Conservation (phyloP, 1,140 invertebrate species). For the Zaprionus africanus region DNA sequence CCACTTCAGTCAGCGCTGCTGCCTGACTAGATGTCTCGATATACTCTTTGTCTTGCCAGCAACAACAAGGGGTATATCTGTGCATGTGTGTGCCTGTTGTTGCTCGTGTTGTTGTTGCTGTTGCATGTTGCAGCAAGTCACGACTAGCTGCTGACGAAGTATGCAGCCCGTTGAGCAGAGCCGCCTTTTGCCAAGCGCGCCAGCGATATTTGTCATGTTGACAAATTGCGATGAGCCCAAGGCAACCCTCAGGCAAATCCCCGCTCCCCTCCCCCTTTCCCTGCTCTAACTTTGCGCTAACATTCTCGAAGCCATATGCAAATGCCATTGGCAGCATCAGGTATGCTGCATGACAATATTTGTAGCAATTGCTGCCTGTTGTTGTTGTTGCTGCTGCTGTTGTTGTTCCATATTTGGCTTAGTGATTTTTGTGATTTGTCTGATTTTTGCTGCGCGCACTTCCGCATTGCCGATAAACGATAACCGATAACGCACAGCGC, state of each 20-base stretch:
- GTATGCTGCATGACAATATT: conserved; percentile 69
- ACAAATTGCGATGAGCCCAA: conserved; percentile 63
- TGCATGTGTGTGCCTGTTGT: background rate
- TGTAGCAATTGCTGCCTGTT: conserved; percentile 4
- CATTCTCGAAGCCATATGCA: conserved; percentile 68
- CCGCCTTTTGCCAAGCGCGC: conserved; percentile 11
- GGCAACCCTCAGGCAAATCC: background rate
- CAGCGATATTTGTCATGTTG: conserved; percentile 63
- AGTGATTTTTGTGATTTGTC: conserved; percentile 4
- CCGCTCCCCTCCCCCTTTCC: conserved; percentile 4
- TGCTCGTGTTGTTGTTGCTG: background rate
- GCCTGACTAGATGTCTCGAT: conserved; percentile 28
- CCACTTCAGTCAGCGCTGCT: conserved; percentile 54
- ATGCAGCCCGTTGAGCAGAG: conserved; percentile 29
- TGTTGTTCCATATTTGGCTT: conserved; percentile 7
- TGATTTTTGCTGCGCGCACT: background rate
- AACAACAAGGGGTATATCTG: background rate
- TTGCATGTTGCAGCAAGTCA: background rate
- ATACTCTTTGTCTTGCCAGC: conserved; percentile 5
- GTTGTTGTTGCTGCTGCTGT: background rate
- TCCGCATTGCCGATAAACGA: conserved; percentile 1
- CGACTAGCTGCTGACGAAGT: background rate
- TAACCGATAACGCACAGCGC: background rate
- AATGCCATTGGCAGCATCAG: conserved; percentile 65
- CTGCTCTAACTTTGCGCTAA: conserved; percentile 3